A percentile compares a stretch with the other conserved stretches of the same genome.
These are phyloP conservation scores for Leptopilina myrica DNA, from an alignment of 2,888 invertebrate genomes.

Conservation along the genomic window DNA sequence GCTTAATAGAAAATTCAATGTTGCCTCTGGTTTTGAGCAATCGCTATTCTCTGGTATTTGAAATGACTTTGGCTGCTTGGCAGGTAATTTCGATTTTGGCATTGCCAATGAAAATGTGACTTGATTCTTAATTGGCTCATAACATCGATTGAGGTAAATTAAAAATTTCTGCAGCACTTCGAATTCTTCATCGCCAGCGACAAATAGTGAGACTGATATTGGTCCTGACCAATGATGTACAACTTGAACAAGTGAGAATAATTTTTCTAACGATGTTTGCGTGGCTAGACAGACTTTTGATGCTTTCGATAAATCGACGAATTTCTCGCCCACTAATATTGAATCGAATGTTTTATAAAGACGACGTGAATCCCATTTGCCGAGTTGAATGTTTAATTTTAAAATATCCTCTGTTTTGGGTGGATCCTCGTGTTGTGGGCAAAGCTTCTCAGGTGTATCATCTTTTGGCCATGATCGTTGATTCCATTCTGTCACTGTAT, in stretches of 20 bases:
- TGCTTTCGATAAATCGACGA: conserved; percentile 79
- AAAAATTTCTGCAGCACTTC: conserved; percentile 85
- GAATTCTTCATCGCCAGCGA: conserved; percentile 87
- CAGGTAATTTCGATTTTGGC: conserved; percentile 80
- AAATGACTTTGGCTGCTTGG: conserved; percentile 65
- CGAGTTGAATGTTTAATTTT: conserved; percentile 82
- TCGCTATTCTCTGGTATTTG: conserved; percentile 75
- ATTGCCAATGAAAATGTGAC: conserved; percentile 87
- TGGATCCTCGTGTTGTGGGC: conserved; percentile 36
- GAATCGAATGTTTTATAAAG: conserved; percentile 86
- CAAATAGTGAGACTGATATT: conserved; percentile 89
- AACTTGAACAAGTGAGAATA: conserved; percentile 87
- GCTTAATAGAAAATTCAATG: conserved; percentile 80
- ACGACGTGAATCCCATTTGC: conserved; percentile 86
- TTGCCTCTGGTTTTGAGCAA: conserved; percentile 84
- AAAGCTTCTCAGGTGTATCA: conserved; percentile 48
- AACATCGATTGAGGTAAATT: conserved; percentile 86
- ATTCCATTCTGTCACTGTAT: conserved; percentile 64
- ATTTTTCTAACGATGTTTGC: conserved; percentile 90
- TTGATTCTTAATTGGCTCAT: conserved; percentile 84
- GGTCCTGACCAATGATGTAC: conserved; percentile 91
- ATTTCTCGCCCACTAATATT: conserved; percentile 83
- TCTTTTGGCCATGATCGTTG: conserved; percentile 55
- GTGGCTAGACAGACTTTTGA: conserved; percentile 87
- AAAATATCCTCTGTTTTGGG: conserved; percentile 59